A percentile compares a stretch with the other conserved stretches of the same genome.
Conservation (phyloP, 2,113 vertebrate species). For the Eretmochelys imbricata region DNA sequence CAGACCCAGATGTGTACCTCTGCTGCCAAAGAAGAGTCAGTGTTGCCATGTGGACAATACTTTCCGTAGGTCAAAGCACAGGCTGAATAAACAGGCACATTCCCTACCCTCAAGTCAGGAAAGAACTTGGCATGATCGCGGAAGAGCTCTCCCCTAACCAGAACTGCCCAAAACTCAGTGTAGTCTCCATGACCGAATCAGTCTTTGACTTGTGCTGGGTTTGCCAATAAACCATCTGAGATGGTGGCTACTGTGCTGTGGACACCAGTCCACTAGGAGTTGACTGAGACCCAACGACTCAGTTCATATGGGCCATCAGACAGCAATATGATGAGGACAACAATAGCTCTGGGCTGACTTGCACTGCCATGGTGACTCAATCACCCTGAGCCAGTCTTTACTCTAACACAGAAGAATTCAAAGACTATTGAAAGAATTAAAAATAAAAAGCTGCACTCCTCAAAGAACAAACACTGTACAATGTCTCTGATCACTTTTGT, state of each 20-base stretch:
- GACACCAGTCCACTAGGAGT: not conserved
- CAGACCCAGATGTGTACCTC: not conserved
- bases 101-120: not conserved
- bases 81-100: not conserved
- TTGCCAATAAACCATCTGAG: not conserved
- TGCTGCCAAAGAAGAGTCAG: not conserved
- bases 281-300: not conserved
- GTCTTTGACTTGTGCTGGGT: not conserved
- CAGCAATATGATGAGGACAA: not conserved
- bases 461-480: conserved; percentile 62
- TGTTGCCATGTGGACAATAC: not conserved
- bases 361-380: not conserved
- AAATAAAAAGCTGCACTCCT: conserved; percentile 63
- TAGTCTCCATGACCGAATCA: not conserved
- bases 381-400: conserved; percentile 6
- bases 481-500: conserved; percentile 63
- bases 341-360: conserved; percentile 18
- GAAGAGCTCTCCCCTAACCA: not conserved
- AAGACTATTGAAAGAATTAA: conserved; percentile 53
- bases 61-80: accelerated
- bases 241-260: not conserved
- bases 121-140: not conserved
- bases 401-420: conserved; percentile 57
- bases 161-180: not conserved
- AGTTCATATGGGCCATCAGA: not conserved